These are phyloP conservation scores for Hydrochoerus hydrochaeris DNA, from an alignment of 2,113 vertebrate genomes.

Conservation along the genomic window DNA sequence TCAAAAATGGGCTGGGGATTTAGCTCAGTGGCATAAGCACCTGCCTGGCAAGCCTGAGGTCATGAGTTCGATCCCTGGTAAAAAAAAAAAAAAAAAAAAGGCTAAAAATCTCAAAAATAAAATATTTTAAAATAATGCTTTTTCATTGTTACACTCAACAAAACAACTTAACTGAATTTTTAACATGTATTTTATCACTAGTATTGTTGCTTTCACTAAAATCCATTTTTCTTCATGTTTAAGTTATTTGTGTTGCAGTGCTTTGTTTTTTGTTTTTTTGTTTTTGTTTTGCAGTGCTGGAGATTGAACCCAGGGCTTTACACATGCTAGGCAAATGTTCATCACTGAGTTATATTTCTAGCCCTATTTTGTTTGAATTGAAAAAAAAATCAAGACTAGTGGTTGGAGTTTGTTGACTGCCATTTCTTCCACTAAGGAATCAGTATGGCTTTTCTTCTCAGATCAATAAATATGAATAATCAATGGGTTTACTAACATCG, in stretches of 20 bases:
- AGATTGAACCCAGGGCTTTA: background rate
- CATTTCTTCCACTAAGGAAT: background rate
- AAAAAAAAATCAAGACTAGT: background rate
- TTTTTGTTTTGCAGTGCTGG: background rate
- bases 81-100: too few relatives aligned
- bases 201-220: background rate
- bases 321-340: too few relatives aligned
- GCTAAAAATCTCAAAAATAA: constrained; percentile 3
- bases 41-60: too few relatives aligned
- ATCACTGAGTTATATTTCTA: too few relatives aligned
- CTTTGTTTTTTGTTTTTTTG: background rate
- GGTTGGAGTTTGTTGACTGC: background rate
- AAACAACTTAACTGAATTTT: background rate
- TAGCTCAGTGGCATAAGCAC: too few relatives aligned
- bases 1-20: too few relatives aligned
- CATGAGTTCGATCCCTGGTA: too few relatives aligned
- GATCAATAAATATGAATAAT: constrained; percentile 42
- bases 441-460: background rate
- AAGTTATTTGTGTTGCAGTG: background rate
- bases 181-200: background rate
- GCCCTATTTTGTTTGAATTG: background rate
- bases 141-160: background rate
- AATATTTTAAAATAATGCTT: background rate
- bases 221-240: too few relatives aligned
- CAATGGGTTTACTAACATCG: background rate